Evolutionary conservation across 2,113 vertebrate genomes (phyloP), one percentile per base, ranked within the genome.

Genomic region (Cyrtonyx montezumae): DNA sequence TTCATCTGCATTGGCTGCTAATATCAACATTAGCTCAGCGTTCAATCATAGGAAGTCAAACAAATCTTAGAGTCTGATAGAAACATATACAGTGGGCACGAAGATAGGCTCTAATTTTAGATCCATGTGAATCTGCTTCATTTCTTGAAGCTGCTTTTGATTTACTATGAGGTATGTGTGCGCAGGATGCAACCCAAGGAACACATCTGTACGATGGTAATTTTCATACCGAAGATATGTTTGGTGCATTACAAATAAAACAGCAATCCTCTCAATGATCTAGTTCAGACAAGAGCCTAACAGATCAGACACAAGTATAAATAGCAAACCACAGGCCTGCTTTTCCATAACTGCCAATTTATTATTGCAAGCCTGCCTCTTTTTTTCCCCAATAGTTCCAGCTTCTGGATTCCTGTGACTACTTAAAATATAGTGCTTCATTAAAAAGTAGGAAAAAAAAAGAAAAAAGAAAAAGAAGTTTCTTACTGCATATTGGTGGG

Each of bases 261-360:
- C 49, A 84, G 76, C 22, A 88, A 88, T 70, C 70, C 79, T 62
- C 25, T 85, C 90, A 61, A 90, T 62, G 71, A 88, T 91, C 92
- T 51, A 51, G 62, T 82, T 85, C 45, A 90, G 76, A 28, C 51
- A 40, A 70, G 76, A 90, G 83, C 83, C 90, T 92, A 90, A 79
- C 25, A 70, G 84, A 90, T 95, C 84, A 94, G 87, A 89, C 94
- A 0, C 4, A 34, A 67, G 18, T 79, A 82, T 70, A 94, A 92
- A 90, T 88, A 94, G 83, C 75, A 94, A 90, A 88, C 90, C 80
- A 82, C 90, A 92, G 67, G 79, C 66, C 62, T 82, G 90, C 30
- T 88, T 66, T 62, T 81, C 36, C 28, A 13, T 12, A 82, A 37
- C 87, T 90, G 79, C 87, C 80, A 90, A 79, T 90, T 94, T 91